These are phyloP conservation scores for Drosophila baimaii DNA, from an alignment of 1,140 invertebrate species.

Conservation along the genomic window DNA sequence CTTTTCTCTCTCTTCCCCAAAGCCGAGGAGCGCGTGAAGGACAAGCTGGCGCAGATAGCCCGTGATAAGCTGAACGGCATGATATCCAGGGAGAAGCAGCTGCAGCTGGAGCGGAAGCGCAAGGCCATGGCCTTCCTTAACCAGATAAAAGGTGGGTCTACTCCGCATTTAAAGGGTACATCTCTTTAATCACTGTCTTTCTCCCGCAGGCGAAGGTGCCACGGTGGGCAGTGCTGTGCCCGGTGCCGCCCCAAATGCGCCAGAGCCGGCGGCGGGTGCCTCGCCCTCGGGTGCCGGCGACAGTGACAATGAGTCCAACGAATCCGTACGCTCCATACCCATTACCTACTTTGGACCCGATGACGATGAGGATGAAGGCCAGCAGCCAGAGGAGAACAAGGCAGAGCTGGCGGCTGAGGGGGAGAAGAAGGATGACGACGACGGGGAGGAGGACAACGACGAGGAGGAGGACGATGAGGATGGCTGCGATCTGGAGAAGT, in stretches of 20 bases:
- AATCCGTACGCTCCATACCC: slow-evolving; percentile 81
- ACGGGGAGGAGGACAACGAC: slow-evolving; percentile 2
- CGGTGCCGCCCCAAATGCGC: not conserved
- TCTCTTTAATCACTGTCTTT: not conserved
- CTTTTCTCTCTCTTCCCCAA: not conserved
- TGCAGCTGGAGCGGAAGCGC: slow-evolving; percentile 90
- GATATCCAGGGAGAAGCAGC: slow-evolving; percentile 87
- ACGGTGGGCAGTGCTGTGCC: slow-evolving; percentile 1
- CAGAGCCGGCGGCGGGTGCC: slow-evolving; percentile 16
- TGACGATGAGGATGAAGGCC: slow-evolving; percentile 49
- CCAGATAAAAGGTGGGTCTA: slow-evolving; percentile 85
- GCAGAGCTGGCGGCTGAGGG: not conserved
- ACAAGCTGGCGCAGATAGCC: slow-evolving; percentile 87
- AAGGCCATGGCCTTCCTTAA: slow-evolving; percentile 88
- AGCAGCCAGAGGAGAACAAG: not conserved
- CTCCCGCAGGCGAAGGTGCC: slow-evolving; percentile 37
- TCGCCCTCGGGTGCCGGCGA: not conserved
- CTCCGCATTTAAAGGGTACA: fast-evolving
- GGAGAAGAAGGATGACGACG: not conserved
- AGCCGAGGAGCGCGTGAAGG: slow-evolving; percentile 88
- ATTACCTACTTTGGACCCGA: slow-evolving; percentile 82
- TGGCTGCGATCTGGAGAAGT: slow-evolving; percentile 65
- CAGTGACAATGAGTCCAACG: slow-evolving; percentile 63
- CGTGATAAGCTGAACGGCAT: slow-evolving; percentile 86
- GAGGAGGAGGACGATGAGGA: slow-evolving; percentile 64